Evolutionary conservation across 1,140 invertebrate genomes (phyloP).

Genomic region (Stegodyphus mimosarum): DNA sequence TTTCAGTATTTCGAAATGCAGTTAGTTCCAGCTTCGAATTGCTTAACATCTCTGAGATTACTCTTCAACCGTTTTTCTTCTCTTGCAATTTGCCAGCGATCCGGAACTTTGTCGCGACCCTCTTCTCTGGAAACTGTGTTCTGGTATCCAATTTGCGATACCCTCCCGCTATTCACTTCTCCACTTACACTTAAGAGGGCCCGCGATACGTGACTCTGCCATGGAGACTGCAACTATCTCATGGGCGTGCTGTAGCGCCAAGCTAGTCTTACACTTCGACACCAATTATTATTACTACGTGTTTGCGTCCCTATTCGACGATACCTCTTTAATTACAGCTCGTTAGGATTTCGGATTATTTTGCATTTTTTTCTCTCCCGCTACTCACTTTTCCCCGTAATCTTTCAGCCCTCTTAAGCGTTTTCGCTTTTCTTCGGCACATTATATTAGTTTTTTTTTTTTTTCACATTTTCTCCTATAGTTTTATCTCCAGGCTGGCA

Average conservation of each 20-base stretch:
- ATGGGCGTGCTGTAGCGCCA: too few species aligned
- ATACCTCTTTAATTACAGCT: constrained; percentile 57
- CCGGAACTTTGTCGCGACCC: constrained; percentile 13
- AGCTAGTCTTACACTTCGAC: constrained; percentile 49
- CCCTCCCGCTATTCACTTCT: constrained; percentile 1
- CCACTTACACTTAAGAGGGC: not conserved
- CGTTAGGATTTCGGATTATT: constrained; percentile 33
- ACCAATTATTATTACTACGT: constrained; percentile 51
- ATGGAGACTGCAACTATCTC: constrained; percentile 26
- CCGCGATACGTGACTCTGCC: constrained; percentile 41
- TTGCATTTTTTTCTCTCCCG: too few species aligned
- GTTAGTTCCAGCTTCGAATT: too few species aligned
- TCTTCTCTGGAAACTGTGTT: not conserved
- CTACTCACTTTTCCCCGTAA: constrained; percentile 9
- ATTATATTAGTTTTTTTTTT: constrained; percentile 13
- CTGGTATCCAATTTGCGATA: constrained; percentile 35
- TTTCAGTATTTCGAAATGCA: too few species aligned
- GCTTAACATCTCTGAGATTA: too few species aligned
- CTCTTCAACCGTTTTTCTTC: not conserved
- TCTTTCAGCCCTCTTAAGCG: constrained; percentile 15
- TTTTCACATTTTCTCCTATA: not conserved
- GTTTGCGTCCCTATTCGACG: constrained; percentile 25
- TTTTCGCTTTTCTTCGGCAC: not conserved
- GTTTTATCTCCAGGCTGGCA: constrained; percentile 1
- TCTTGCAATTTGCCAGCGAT: constrained; percentile 31